Percentiles rank a stretch among this genome's conserved stretches.
These are phyloP conservation scores for Orthonychiurus folsomi DNA, from an alignment of 2,888 invertebrate genomes.

Conservation along the genomic window DNA sequence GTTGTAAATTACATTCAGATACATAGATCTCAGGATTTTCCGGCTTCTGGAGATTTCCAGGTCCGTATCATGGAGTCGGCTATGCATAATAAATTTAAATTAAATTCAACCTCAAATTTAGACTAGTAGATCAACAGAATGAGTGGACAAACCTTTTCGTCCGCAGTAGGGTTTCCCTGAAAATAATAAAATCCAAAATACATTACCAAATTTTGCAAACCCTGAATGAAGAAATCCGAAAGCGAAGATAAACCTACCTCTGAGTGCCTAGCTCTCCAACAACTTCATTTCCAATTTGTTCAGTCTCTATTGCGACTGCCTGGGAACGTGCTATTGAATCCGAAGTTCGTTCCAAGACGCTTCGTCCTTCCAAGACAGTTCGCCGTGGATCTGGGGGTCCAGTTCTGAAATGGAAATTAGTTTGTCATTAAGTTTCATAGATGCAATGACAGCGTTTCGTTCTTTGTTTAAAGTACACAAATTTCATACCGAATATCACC, in stretches of 20 bases:
- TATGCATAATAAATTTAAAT: too few species aligned
- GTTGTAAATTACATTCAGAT: constrained; percentile 62
- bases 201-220: too few species aligned
- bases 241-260: too few species aligned
- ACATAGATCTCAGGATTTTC: constrained; percentile 57
- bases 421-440: not conserved
- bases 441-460: not conserved
- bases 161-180: constrained; percentile 60
- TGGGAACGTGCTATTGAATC: constrained; percentile 60
- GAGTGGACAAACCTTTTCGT: too few species aligned
- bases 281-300: constrained; percentile 66
- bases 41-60: constrained; percentile 58
- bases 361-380: constrained; percentile 51
- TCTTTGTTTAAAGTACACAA: not conserved
- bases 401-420: not conserved
- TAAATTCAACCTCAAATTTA: too few species aligned
- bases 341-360: constrained; percentile 53
- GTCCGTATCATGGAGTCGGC: constrained; percentile 62
- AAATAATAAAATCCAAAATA: too few species aligned
- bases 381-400: constrained; percentile 51
- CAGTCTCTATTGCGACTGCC: constrained; percentile 67
- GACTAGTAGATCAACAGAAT: too few species aligned
- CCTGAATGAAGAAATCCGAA: too few species aligned
- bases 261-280: constrained; percentile 66
- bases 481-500: constrained; percentile 28